Evolutionary conservation across 2,888 invertebrate genomes (phyloP).

Genomic region (Drosophila formosana): DNA sequence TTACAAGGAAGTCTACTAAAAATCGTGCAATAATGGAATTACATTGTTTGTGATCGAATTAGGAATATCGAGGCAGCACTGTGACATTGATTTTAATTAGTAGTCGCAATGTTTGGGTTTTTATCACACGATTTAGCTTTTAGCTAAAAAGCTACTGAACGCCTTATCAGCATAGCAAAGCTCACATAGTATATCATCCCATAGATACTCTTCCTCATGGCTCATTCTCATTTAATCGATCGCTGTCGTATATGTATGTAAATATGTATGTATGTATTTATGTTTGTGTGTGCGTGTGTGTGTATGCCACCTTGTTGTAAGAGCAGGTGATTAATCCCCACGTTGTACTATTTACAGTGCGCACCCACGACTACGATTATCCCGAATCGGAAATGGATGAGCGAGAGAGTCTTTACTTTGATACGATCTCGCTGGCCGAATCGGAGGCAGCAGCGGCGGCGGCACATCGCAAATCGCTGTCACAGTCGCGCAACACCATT

Average conservation of each 20-base stretch:
- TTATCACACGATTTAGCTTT: slow-evolving; percentile 37
- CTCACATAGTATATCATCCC: slow-evolving; percentile 10
- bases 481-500: slow-evolving; percentile 87
- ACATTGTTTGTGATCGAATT: background rate
- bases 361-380: slow-evolving; percentile 84
- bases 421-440: slow-evolving; percentile 84
- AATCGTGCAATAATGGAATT: too few relatives aligned
- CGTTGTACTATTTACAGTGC: slow-evolving; percentile 76
- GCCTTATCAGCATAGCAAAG: slow-evolving; percentile 21
- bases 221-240: background rate
- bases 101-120: slow-evolving; percentile 13
- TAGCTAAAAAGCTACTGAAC: background rate
- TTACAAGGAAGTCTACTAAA: too few relatives aligned
- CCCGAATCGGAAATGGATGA: slow-evolving; percentile 85
- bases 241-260: slow-evolving; percentile 2
- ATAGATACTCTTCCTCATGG: slow-evolving; percentile 1
- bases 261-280: background rate
- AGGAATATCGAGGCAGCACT: slow-evolving; percentile 10
- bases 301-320: background rate
- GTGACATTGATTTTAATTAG: slow-evolving; percentile 28
- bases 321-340: slow-evolving; percentile 38
- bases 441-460: slow-evolving; percentile 84
- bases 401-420: slow-evolving; percentile 84
- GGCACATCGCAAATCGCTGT: slow-evolving; percentile 85
- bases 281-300: slow-evolving; percentile 8